phyloP scores from a whole-genome alignment of 2,888 invertebrate genomes.

The Omphaloscelis lunosa region DNA sequence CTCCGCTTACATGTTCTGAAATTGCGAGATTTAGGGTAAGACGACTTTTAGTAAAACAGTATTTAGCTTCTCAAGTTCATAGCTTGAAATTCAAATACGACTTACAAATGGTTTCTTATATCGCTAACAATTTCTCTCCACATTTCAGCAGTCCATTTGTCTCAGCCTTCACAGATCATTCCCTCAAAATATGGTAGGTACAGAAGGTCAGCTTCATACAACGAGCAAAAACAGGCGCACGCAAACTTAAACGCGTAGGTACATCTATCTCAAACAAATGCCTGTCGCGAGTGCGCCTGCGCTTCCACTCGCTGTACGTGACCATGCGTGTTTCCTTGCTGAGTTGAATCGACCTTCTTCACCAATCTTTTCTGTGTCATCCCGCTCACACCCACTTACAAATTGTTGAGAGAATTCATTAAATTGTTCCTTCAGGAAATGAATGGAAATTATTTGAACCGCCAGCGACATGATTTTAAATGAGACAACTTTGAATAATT shows the following conservation, averaged over 20 bases:
- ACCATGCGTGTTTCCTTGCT: neutral
- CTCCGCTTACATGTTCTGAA: too few species aligned
- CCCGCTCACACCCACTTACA: slow-evolving; percentile 34
- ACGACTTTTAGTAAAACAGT: too few species aligned
- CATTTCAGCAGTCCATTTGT: slow-evolving; percentile 28
- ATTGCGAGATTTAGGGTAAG: too few species aligned
- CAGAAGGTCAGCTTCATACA: slow-evolving; percentile 1
- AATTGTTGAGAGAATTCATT: slow-evolving; percentile 61
- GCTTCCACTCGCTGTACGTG: neutral
- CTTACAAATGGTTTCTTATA: slow-evolving; percentile 1
- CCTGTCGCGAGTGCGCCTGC: neutral
- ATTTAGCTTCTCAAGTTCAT: too few species aligned
- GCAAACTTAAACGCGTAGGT: neutral
- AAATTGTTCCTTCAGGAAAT: slow-evolving; percentile 55
- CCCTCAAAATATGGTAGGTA: neutral
- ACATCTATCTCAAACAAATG: neutral
- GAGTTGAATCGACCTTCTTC: neutral
- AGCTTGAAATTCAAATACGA: neutral
- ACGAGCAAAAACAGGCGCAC: neutral
- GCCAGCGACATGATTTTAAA: slow-evolving; percentile 48
- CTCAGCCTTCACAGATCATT: slow-evolving; percentile 1
- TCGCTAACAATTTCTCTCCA: slow-evolving; percentile 11
- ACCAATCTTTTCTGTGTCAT: neutral
- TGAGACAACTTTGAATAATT: slow-evolving; percentile 57
- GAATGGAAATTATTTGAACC: slow-evolving; percentile 49